Conservation (phyloP, 2,888 invertebrate species). For the Iphiclides podalirius region DNA sequence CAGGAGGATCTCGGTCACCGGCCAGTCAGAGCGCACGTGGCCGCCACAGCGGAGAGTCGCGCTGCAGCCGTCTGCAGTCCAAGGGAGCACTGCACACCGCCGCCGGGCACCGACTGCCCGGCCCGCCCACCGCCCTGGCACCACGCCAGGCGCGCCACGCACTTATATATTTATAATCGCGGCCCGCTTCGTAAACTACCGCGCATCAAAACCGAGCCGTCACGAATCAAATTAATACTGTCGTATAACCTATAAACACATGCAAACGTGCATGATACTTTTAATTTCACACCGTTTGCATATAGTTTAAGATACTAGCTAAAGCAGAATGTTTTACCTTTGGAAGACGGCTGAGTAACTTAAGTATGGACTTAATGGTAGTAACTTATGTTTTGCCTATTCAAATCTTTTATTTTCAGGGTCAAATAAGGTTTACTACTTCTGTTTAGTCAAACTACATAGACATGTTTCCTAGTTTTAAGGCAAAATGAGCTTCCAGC, state of each 20-base stretch:
- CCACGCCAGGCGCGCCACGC: constrained; percentile 4
- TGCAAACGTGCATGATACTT: too few species aligned
- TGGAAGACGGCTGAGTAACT: too few species aligned
- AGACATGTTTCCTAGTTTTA: too few species aligned
- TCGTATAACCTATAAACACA: background rate
- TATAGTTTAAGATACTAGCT: too few species aligned
- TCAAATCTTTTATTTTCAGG: too few species aligned
- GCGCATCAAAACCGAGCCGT: background rate
- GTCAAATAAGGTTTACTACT: too few species aligned
- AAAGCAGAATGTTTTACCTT: too few species aligned
- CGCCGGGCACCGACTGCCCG: constrained; percentile 1
- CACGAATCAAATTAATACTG: background rate
- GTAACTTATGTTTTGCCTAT: too few species aligned
- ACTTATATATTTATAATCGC: constrained; percentile 9
- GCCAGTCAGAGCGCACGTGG: constrained; percentile 2
- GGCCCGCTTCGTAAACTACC: background rate
- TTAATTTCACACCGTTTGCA: too few species aligned
- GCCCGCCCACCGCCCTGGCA: constrained; percentile 10
- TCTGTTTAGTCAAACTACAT: too few species aligned
- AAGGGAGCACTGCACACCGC: background rate
- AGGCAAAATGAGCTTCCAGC: too few species aligned
- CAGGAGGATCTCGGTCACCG: background rate
- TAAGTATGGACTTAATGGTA: too few species aligned
- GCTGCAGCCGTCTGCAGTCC: background rate
- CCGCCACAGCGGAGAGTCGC: background rate